Conservation (phyloP, 2,888 invertebrate species). For the Cheilosia impressa region DNA sequence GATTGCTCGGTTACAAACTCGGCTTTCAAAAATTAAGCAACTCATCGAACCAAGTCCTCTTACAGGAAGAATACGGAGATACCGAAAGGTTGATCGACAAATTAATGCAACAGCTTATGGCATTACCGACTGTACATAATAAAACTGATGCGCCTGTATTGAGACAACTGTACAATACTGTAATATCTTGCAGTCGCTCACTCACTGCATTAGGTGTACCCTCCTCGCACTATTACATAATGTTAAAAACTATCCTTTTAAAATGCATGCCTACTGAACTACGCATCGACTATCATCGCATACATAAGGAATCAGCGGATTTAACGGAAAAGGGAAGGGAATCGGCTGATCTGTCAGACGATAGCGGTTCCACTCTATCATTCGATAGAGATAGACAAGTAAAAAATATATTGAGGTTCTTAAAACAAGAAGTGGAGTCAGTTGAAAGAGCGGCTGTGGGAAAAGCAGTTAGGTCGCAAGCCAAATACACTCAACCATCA, state of each 20-base stretch:
- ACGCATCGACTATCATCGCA: constrained; percentile 24
- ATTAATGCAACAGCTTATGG: constrained; percentile 27
- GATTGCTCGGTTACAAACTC: background rate
- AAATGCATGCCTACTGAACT: constrained; percentile 27
- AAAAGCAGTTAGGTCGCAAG: too few species aligned
- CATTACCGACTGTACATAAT: constrained; percentile 10
- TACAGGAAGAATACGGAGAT: too few species aligned
- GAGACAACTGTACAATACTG: too few species aligned
- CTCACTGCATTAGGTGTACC: too few species aligned
- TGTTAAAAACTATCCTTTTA: background rate
- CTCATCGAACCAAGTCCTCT: background rate
- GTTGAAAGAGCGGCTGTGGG: too few species aligned
- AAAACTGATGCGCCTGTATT: too few species aligned
- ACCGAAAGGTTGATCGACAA: constrained; percentile 5
- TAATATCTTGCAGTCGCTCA: too few species aligned
- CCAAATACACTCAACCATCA: too few species aligned
- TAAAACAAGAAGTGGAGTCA: background rate
- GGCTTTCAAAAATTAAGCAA: background rate
- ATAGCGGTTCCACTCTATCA: constrained; percentile 13
- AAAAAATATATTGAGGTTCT: constrained; percentile 23
- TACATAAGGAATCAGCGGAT: constrained; percentile 2
- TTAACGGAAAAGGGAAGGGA: background rate
- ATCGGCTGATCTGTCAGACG: background rate
- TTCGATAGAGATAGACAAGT: constrained; percentile 24
- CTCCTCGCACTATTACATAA: too few species aligned